Evolutionary conservation across 2,113 vertebrate species (phyloP), one percentile per base, ranked within the genome.

Genomic region (Pyxicephalus adspersus): DNA sequence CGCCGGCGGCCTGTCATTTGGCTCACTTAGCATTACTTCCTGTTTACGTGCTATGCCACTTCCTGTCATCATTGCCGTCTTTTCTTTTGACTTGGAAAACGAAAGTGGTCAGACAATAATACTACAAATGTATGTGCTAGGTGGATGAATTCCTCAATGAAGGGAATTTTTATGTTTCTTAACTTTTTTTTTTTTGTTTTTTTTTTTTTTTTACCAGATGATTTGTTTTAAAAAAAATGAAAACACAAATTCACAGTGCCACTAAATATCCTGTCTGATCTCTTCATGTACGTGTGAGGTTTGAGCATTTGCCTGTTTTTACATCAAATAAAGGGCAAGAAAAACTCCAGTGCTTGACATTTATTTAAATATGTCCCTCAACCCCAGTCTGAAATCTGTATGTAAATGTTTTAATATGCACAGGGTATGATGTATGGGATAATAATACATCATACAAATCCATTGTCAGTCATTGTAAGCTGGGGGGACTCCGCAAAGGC

Each of bases 1-100:
- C 67, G 8, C 67, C 2, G 9, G 15, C 3, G 5, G 45, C 8
- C 66, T 51, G 13, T 9, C 17, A 45, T 13, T 8, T 15, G 38
- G 38, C 38, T 45, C 64, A 18, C 16, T 16, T 11, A 54, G 67
- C 67, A 71, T 52, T n/a, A 71, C 67, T 71, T 71, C 67, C 67
- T 54, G 67, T 71, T 54, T 71, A 29, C 67, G 38, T 2, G 52
- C 23, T 71, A 17, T 5, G 23, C 60, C 11, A n/a, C 60, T 63
- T 63, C 60, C 60, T 63, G 60, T 63, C 25, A 26, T n/a, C 65
- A n/a, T 50, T 67, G 22, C 22, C 20, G 9, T 34, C 66, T 68
- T 25, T 45, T 23, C 28, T 15, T 68, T 50, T 66, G 38, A 8
- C 20, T 5, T 22, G 4, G n/a, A 16, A 38, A 66, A 23, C 18